These are phyloP conservation scores for Nibea coibor DNA, from an alignment of 2,113 vertebrate genomes.

Conservation along the genomic window DNA sequence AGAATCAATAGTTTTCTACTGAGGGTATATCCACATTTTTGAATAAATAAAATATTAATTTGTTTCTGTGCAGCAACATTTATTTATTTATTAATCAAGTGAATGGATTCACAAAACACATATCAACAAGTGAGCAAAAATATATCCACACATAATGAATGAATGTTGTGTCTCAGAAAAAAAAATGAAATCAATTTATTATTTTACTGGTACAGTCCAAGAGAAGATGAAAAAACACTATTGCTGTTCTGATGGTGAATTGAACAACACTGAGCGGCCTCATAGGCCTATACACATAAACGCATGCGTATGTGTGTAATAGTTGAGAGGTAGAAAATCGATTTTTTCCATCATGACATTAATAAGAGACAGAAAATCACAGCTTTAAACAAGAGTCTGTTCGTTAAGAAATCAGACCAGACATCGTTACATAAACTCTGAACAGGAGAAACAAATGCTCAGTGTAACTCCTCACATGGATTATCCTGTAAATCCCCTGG, in stretches of 20 bases:
- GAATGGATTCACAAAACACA: not conserved
- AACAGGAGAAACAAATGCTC: constrained; percentile 6
- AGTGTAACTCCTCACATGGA: constrained; percentile 18
- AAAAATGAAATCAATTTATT: not conserved
- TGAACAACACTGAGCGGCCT: not conserved
- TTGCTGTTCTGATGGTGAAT: not conserved
- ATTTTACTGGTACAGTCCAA: not conserved
- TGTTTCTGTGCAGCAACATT: not conserved
- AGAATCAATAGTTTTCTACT: constrained; percentile 13
- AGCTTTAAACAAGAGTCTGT: not conserved
- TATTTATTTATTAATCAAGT: not conserved
- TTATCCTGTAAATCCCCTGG: constrained; percentile 51
- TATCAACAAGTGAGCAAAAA: not conserved
- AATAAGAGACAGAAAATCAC: not conserved
- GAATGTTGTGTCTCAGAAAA: not conserved
- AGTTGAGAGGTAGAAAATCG: not conserved
- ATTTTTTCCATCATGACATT: not conserved
- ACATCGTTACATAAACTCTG: not conserved
- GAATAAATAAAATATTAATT: not conserved
- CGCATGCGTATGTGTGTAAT: not conserved
- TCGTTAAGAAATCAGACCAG: not conserved
- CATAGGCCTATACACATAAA: no score
- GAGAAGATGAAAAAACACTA: not conserved
- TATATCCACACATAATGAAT: not conserved
- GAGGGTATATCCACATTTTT: not conserved